phyloP scores from a whole-genome alignment of 2,797 vertebrate species.

The Alfaro cultratus region DNA sequence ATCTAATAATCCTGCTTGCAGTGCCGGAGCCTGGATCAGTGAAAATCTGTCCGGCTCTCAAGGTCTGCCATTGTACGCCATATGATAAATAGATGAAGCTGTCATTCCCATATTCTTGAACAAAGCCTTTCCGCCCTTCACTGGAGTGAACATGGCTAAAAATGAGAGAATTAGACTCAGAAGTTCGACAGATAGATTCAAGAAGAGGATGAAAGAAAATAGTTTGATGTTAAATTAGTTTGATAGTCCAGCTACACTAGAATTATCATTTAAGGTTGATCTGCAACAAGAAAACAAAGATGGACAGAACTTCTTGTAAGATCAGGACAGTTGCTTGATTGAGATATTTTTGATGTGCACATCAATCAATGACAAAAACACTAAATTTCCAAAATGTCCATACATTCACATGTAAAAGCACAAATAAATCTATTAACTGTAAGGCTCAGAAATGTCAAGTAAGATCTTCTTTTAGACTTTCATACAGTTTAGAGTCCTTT shows the following conservation, averaged over 20 bases:
- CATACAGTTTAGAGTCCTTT: neutral
- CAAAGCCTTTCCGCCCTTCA: constrained; percentile 32
- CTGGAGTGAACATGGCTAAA: constrained; percentile 38
- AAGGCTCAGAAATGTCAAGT: constrained; percentile 3
- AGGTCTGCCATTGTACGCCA: constrained; percentile 60
- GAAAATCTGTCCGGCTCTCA: constrained; percentile 51
- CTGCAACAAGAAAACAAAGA: constrained; percentile 2
- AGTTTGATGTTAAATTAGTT: constrained; percentile 3
- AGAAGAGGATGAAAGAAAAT: constrained; percentile 3
- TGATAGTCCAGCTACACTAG: neutral
- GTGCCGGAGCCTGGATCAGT: constrained; percentile 26
- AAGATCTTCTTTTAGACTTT: neutral
- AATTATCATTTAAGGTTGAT: constrained; percentile 16
- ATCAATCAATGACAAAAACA: constrained; percentile 20
- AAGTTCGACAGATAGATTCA: constrained; percentile 11
- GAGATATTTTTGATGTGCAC: neutral
- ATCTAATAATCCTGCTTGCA: constrained; percentile 35
- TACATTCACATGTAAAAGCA: neutral
- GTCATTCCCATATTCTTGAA: constrained; percentile 46
- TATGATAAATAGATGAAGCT: constrained; percentile 63
- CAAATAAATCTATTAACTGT: constrained; percentile 1
- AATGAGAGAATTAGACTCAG: constrained; percentile 28
- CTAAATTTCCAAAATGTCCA: neutral
- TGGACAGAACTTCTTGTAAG: neutral
- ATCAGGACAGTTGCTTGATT: constrained; percentile 1